Conservation (phyloP, 2,888 invertebrate genomes). For the Diarsia brunnea region DNA sequence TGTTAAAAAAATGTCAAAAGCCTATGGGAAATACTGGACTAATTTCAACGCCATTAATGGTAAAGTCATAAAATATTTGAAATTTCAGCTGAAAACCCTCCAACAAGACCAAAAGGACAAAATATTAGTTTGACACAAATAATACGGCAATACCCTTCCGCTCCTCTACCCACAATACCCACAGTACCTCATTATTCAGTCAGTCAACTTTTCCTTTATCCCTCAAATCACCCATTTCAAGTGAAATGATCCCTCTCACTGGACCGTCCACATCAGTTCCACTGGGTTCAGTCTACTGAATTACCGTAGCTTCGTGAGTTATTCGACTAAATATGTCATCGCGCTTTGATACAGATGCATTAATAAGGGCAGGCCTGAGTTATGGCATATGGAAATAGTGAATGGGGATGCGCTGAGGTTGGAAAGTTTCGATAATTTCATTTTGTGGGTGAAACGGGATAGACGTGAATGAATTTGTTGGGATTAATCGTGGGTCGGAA, state of each 20-base stretch:
- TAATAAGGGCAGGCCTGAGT: slow-evolving; percentile 78
- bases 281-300: slow-evolving; percentile 43
- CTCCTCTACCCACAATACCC: slow-evolving; percentile 15
- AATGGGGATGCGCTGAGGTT: slow-evolving; percentile 46
- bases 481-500: neutral
- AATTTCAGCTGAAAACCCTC: no score
- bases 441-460: neutral
- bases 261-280: slow-evolving; percentile 41
- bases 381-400: slow-evolving; percentile 74
- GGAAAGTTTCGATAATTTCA: slow-evolving; percentile 25
- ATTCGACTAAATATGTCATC: slow-evolving; percentile 84
- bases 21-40: neutral
- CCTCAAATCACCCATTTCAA: slow-evolving; percentile 41
- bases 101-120: no score
- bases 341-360: slow-evolving; percentile 81
- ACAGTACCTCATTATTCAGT: slow-evolving; percentile 34
- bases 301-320: slow-evolving; percentile 72
- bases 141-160: slow-evolving; percentile 9
- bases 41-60: neutral
- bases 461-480: neutral
- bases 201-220: slow-evolving; percentile 57
- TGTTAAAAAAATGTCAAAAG: neutral
- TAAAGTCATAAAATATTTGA: neutral
- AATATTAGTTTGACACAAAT: neutral
- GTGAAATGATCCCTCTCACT: slow-evolving; percentile 45